Evolutionary conservation across 2,888 invertebrate species (phyloP).

Genomic region (Caenorhabditis japonica): DNA sequence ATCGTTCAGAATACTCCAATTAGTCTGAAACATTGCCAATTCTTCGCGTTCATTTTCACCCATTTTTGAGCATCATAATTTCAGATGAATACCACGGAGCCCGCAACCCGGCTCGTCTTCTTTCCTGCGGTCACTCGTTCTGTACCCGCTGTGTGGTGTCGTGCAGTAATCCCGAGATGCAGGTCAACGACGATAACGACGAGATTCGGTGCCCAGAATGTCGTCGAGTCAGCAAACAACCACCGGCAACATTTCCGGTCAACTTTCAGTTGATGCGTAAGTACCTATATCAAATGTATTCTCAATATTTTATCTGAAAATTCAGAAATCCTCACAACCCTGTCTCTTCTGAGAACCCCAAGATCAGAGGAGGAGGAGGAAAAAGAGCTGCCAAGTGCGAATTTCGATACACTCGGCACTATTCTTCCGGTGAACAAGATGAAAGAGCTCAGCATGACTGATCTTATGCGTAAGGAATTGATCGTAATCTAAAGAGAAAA

Average conservation of each 20-base stretch:
- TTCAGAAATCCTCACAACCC: conserved; percentile 25
- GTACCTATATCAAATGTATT: too few relatives aligned
- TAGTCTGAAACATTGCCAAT: too few relatives aligned
- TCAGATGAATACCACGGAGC: conserved; percentile 16
- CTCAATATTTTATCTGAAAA: too few relatives aligned
- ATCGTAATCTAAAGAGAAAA: too few relatives aligned
- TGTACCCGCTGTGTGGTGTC: conserved; percentile 46
- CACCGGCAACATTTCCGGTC: conserved; percentile 29
- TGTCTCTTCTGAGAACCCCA: conserved; percentile 6
- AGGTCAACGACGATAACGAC: not conserved
- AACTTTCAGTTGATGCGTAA: conserved; percentile 57
- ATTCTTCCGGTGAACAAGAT: conserved; percentile 10
- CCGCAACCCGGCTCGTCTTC: conserved; percentile 35
- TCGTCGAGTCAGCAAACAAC: conserved; percentile 16
- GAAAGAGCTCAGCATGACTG: not conserved
- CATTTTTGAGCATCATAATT: too few relatives aligned
- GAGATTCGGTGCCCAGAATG: conserved; percentile 52
- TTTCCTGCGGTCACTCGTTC: conserved; percentile 54
- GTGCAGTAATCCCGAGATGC: not conserved
- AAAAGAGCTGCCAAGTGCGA: conserved; percentile 3
- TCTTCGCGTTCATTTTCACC: too few relatives aligned
- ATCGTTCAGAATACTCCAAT: too few relatives aligned
- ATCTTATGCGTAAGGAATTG: conserved; percentile 11
- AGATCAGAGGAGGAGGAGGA: conserved; percentile 1
- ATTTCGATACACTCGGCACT: conserved; percentile 18